phyloP scores from a whole-genome alignment of 2,888 invertebrate genomes.

The Agonopterix heracliana region DNA sequence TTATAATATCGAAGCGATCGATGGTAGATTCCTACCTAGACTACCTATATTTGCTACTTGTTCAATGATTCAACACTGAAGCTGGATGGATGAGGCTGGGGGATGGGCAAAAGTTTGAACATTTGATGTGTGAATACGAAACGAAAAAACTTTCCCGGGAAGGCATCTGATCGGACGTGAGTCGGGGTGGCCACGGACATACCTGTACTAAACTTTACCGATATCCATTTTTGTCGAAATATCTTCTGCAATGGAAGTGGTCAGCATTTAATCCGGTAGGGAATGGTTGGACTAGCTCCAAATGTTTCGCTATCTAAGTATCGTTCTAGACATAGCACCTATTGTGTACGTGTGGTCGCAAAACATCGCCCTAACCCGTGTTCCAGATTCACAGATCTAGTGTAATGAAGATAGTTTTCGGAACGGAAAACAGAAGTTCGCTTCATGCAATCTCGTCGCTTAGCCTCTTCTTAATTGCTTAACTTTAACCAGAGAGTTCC shows the following conservation, averaged over 20 bases:
- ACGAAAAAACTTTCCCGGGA: too few relatives aligned
- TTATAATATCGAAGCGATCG: too few relatives aligned
- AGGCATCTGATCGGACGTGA: too few relatives aligned
- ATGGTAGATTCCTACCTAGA: too few relatives aligned
- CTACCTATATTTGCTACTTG: too few relatives aligned
- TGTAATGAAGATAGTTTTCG: constrained; percentile 71
- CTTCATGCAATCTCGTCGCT: constrained; percentile 59
- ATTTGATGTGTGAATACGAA: too few relatives aligned
- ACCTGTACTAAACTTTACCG: too few relatives aligned
- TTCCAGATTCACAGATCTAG: constrained; percentile 43
- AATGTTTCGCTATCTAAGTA: constrained; percentile 1
- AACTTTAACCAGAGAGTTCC: constrained; percentile 54
- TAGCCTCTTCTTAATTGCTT: constrained; percentile 70
- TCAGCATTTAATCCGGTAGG: constrained; percentile 1
- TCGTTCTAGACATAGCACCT: neutral
- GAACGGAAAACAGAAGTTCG: constrained; percentile 65
- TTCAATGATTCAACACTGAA: too few relatives aligned
- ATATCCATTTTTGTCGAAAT: too few relatives aligned
- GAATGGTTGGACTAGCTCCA: constrained; percentile 3
- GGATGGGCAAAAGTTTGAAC: too few relatives aligned
- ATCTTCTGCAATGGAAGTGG: neutral
- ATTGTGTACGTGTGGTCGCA: neutral
- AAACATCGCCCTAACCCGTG: constrained; percentile 14
- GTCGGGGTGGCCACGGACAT: too few relatives aligned
- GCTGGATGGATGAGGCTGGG: too few relatives aligned